Evolutionary conservation across 2,888 invertebrate genomes (phyloP).

Genomic region (Lithosia quadra): DNA sequence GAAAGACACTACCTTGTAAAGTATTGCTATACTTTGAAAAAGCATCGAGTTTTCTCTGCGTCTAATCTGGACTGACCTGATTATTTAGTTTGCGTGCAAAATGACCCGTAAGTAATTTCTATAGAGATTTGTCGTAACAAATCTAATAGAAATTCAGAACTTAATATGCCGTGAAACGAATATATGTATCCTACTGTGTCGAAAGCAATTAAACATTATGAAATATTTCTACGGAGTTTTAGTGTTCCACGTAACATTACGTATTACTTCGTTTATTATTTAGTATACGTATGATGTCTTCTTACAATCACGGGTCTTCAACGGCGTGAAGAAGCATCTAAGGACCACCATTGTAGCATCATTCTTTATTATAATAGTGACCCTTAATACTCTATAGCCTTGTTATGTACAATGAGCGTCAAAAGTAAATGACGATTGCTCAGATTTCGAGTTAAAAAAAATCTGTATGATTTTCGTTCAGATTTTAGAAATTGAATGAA

Average conservation of each 20-base stretch:
- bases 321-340: background rate
- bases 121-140: conserved; percentile 1
- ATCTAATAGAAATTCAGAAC: conserved; percentile 38
- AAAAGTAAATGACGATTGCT: too few relatives aligned
- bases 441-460: too few relatives aligned
- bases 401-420: too few relatives aligned
- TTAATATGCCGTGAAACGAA: conserved; percentile 27
- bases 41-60: background rate
- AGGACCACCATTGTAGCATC: too few relatives aligned
- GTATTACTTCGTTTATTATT: conserved; percentile 2
- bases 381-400: too few relatives aligned
- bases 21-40: background rate
- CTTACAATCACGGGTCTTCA: background rate
- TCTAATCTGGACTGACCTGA: conserved; percentile 22
- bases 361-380: too few relatives aligned
- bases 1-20: background rate
- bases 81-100: conserved; percentile 42
- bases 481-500: too few relatives aligned
- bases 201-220: conserved; percentile 30
- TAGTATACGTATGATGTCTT: background rate
- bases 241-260: conserved; percentile 16
- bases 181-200: conserved; percentile 27
- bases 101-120: conserved; percentile 38
- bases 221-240: conserved; percentile 25
- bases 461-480: too few relatives aligned